Evolutionary conservation across 2,797 vertebrate species (phyloP), one percentile per base, ranked within the genome.

Genomic region (Kryptolebias ocellatus): DNA sequence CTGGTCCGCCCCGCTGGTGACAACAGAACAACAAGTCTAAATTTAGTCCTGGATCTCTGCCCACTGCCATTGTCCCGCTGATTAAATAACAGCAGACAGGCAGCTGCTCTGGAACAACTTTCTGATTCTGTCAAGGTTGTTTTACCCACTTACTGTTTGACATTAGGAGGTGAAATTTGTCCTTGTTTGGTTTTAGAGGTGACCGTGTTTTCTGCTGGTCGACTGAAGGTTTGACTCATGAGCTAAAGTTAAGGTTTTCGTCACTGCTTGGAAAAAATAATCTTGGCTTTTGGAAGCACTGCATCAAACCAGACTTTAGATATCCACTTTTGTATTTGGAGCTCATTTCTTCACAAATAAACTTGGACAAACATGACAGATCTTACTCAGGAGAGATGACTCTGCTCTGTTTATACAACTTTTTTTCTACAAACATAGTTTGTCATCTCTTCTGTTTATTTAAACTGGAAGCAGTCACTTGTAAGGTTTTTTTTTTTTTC

Each of bases 51-150:
- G 76, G 79, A 74, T 46, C 56, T 67, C 55, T 79, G 68, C 84
- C 77, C 72, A 67, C 79, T 55, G 62, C 78, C 78, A 76, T 83
- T 88, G 83, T 84, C 78, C 65, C 49, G 64, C 69, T 83, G 76
- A 83, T 87, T 70, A 53, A 84, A 81, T 80, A 72, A 77, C 67
- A 51, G 18, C 68, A 74, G 71, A 70, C 71, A 55, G 64, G 42
- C 70, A 80, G 75, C 76, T 84, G 76, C 49, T 60, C 28, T 49
- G 53, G 20, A 20, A 60, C 5, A 20, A 54, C 68, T 73, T 57
- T 76, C 68, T 64, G 57, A 63, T 44, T 60, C 60, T 4, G 54
- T 73, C 72, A 82, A 82, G 79, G 76, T 72, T 73, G 74, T 79
- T 76, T 76, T 15, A 53, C 64, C 72, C 34, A 34, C 15, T 60